phyloP scores from a whole-genome alignment of 2,113 vertebrate genomes.

The Isurus oxyrinchus region DNA sequence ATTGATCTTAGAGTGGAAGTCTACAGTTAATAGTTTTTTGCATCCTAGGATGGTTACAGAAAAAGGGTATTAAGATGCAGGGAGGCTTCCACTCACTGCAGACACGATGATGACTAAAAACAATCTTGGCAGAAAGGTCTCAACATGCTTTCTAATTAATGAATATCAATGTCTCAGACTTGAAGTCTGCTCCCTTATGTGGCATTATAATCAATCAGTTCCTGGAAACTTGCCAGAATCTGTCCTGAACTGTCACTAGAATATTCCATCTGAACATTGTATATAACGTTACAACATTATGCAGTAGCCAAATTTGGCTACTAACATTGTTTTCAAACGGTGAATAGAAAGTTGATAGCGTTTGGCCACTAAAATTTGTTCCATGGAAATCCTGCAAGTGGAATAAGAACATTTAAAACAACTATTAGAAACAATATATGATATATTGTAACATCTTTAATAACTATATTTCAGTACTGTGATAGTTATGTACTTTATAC shows the following conservation, averaged over 20 bases:
- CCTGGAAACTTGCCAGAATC: slow-evolving; percentile 21
- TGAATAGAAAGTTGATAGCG: background rate
- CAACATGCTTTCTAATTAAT: slow-evolving; percentile 34
- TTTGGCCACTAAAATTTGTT: background rate
- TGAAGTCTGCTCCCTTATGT: slow-evolving; percentile 25
- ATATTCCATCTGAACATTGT: slow-evolving; percentile 22
- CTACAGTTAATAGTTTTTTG: background rate
- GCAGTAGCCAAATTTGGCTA: slow-evolving; percentile 11
- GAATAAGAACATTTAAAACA: background rate
- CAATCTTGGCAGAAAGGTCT: slow-evolving; percentile 34
- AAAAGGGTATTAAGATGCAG: background rate
- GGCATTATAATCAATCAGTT: slow-evolving; percentile 11
- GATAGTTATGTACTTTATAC: slow-evolving; percentile 15
- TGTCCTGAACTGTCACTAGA: background rate
- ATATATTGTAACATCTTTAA: slow-evolving; percentile 28
- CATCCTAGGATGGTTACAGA: background rate
- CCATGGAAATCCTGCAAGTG: background rate
- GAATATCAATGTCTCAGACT: slow-evolving; percentile 35
- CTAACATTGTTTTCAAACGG: background rate
- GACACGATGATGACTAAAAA: slow-evolving; percentile 14
- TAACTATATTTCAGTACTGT: slow-evolving; percentile 22
- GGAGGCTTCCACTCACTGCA: background rate
- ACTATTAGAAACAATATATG: background rate
- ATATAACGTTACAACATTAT: background rate
- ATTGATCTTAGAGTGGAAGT: background rate